phyloP scores from a whole-genome alignment of 2,888 invertebrate species.

The Pardosa pseudoannulata region DNA sequence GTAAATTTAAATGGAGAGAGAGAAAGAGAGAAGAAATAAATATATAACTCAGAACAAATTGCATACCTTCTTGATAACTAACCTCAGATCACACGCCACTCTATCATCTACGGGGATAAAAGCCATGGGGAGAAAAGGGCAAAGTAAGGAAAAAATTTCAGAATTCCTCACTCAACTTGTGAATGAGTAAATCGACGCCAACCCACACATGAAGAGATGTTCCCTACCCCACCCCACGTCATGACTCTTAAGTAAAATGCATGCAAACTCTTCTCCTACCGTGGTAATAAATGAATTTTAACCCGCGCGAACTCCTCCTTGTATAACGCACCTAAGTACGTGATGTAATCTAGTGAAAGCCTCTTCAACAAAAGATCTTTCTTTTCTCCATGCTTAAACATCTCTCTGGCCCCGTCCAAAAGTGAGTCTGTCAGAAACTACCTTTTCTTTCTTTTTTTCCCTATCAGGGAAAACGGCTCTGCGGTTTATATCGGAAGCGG shows the following conservation, averaged over 20 bases:
- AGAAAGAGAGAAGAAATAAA: too few relatives aligned
- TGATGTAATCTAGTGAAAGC: conserved; percentile 3
- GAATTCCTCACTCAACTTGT: not conserved
- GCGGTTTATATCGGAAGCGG: not conserved
- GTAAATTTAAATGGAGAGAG: too few relatives aligned
- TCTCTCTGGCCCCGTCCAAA: not conserved
- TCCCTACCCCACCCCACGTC: not conserved
- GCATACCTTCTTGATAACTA: too few relatives aligned
- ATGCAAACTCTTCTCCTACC: not conserved
- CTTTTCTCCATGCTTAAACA: not conserved
- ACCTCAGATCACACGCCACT: too few relatives aligned
- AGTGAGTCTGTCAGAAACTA: not conserved
- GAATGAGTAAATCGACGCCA: not conserved
- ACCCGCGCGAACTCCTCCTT: not conserved
- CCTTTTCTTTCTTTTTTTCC: not conserved
- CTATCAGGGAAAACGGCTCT: not conserved
- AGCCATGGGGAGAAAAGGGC: too few relatives aligned
- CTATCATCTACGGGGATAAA: too few relatives aligned
- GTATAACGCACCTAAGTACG: not conserved
- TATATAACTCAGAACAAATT: too few relatives aligned
- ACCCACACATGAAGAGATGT: not conserved
- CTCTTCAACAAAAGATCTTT: not conserved
- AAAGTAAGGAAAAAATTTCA: too few relatives aligned
- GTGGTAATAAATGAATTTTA: not conserved
- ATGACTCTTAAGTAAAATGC: not conserved